A percentile compares a stretch with the other conserved stretches of the same genome.
These are phyloP conservation scores for Drosophila hamatofila DNA, from an alignment of 2,888 invertebrate species.

Conservation along the genomic window DNA sequence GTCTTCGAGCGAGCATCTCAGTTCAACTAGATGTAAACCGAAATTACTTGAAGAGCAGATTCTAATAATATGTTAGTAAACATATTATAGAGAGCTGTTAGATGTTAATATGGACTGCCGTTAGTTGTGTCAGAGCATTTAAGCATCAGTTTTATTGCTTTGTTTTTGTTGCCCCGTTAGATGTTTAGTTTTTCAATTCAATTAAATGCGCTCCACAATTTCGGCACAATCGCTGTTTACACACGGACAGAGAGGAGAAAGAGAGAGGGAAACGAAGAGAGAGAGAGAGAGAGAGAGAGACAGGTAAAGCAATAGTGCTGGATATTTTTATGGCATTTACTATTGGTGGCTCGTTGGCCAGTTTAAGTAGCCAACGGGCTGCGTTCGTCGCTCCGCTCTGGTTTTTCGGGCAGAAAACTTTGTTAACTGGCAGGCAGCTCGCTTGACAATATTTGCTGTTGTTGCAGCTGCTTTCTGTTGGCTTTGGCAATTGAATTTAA, in stretches of 20 bases:
- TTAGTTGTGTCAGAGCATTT: constrained; percentile 39
- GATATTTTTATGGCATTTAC: constrained; percentile 63
- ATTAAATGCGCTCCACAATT: constrained; percentile 72
- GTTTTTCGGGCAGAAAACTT: constrained; percentile 59
- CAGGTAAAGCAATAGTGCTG: constrained; percentile 15
- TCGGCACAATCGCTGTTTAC: constrained; percentile 64
- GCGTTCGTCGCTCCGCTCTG: constrained; percentile 22
- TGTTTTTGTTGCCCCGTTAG: constrained; percentile 3
- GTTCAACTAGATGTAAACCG: no score
- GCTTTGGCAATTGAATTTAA: constrained; percentile 76
- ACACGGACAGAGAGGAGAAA: constrained; percentile 1
- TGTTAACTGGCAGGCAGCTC: constrained; percentile 66
- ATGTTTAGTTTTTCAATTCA: constrained; percentile 71
- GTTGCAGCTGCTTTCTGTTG: constrained; percentile 46
- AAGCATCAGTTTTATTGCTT: constrained; percentile 25
- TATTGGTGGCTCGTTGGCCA: constrained; percentile 53
- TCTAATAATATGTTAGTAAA: no score
- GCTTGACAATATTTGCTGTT: constrained; percentile 73
- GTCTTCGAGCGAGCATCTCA: no score
- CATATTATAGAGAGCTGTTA: background rate
- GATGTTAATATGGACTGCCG: background rate
- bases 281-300: constrained; percentile 1
- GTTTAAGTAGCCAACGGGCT: constrained; percentile 73
- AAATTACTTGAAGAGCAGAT: no score
- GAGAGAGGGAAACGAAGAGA: background rate